Conservation (phyloP, 2,797 vertebrate genomes). For the Prionace glauca region DNA sequence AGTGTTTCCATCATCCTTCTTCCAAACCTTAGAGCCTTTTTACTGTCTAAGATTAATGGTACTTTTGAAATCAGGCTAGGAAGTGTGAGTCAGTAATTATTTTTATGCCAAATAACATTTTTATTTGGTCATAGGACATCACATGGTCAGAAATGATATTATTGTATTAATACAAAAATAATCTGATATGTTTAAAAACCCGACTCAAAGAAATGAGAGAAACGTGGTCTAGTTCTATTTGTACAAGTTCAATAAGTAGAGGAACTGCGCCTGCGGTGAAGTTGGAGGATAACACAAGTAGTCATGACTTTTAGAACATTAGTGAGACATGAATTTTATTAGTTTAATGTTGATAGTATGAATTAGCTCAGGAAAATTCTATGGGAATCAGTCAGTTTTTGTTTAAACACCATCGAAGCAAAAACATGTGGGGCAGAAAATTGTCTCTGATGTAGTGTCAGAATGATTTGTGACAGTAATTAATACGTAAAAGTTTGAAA, state of each 20-base stretch:
- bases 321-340: background rate
- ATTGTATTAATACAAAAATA: background rate
- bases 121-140: background rate
- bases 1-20: background rate
- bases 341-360: background rate
- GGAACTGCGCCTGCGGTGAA: background rate
- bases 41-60: background rate
- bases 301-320: background rate
- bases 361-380: background rate
- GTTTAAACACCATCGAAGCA: too few species aligned
- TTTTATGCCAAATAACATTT: background rate
- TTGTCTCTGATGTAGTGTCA: background rate
- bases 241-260: background rate
- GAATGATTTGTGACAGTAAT: background rate
- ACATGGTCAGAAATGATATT: background rate
- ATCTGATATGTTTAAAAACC: background rate
- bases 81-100: background rate
- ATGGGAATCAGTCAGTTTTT: background rate
- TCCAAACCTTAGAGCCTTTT: background rate
- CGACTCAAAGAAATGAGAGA: background rate
- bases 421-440: background rate
- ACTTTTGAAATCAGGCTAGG: background rate
- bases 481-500: background rate
- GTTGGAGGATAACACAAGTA: background rate
- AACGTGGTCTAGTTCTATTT: background rate